These are phyloP conservation scores for Tethya wilhelma DNA, from an alignment of 37 sponge, comb jelly and placozoan species.

Conservation along the genomic window DNA sequence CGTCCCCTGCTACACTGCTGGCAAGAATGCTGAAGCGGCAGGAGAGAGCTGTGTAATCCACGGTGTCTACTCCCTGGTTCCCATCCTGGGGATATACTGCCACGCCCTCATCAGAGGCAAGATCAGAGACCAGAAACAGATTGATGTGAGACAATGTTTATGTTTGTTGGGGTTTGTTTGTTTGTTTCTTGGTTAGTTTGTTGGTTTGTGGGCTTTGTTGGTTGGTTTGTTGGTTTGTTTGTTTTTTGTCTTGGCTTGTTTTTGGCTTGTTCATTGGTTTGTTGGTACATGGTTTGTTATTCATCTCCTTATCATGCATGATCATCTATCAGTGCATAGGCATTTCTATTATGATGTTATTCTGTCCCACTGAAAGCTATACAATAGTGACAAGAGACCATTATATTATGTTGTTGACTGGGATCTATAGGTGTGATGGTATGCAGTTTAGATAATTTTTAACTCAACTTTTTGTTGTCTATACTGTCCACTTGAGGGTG, in stretches of 20 bases:
- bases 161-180: background rate
- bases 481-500: too few relatives aligned
- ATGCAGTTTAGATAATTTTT: too few relatives aligned
- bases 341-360: background rate
- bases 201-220: background rate
- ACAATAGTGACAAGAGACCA: background rate
- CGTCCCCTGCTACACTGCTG: conserved; percentile 63
- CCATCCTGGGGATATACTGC: conserved; percentile 45
- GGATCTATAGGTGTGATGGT: too few relatives aligned
- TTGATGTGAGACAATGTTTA: conserved; percentile 39
- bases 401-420: background rate
- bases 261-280: background rate
- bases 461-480: too few relatives aligned
- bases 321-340: too few relatives aligned
- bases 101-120: conserved; percentile 52
- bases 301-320: background rate
- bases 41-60: conserved; percentile 47
- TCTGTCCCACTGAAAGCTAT: background rate
- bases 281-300: background rate
- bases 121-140: conserved; percentile 55
- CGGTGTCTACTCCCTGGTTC: conserved; percentile 21
- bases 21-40: conserved; percentile 59
- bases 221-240: background rate
- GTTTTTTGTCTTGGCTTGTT: background rate
- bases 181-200: background rate